These are phyloP conservation scores for Enchytraeus crypticus DNA, from an alignment of 2,888 invertebrate species.

Conservation along the genomic window DNA sequence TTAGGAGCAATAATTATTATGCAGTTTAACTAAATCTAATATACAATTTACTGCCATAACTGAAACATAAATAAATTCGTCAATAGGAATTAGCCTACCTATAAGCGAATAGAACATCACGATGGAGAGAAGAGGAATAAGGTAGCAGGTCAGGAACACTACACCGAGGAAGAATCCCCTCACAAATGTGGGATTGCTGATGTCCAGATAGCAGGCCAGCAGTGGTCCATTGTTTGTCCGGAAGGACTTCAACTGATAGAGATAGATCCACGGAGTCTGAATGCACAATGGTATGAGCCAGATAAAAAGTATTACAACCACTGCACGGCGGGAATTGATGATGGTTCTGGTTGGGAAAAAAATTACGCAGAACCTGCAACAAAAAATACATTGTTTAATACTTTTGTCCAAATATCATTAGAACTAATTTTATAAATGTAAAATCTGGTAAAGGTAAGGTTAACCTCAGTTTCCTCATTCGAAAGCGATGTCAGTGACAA, in stretches of 20 bases:
- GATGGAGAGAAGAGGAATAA: constrained; percentile 80
- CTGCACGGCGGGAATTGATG: constrained; percentile 13
- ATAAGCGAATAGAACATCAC: constrained; percentile 84
- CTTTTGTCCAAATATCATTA: no score
- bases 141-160: constrained; percentile 80
- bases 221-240: background rate
- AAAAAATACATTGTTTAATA: no score
- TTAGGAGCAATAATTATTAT: no score
- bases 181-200: background rate
- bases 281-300: constrained; percentile 81
- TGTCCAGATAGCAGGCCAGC: background rate
- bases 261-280: constrained; percentile 82
- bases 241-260: constrained; percentile 53
- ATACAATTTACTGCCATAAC: no score
- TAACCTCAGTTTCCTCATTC: no score
- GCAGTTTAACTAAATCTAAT: no score
- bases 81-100: no score
- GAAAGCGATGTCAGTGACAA: no score
- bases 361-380: constrained; percentile 18
- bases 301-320: constrained; percentile 72
- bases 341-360: constrained; percentile 16
- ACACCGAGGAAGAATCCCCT: constrained; percentile 66
- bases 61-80: no score
- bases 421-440: no score
- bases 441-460: no score